Percentiles rank a stretch among this genome's conserved stretches.
These are phyloP conservation scores for Pasiphila rectangulata DNA, from an alignment of 2,888 invertebrate species.

Conservation along the genomic window DNA sequence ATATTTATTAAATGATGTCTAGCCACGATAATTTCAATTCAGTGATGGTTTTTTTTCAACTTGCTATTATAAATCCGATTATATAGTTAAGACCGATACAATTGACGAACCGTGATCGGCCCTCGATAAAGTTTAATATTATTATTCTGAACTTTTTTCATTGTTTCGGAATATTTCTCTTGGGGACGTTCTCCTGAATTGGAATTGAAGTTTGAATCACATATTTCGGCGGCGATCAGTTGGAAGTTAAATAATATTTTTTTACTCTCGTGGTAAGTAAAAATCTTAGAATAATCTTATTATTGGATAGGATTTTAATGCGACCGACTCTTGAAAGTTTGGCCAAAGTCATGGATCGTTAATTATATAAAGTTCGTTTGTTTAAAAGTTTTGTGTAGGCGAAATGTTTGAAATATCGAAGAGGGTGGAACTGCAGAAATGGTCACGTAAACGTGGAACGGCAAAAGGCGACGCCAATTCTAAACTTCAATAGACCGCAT, in stretches of 20 bases:
- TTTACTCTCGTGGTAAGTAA: slow-evolving; percentile 5
- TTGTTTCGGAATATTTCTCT: slow-evolving; percentile 69
- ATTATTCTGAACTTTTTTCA: slow-evolving; percentile 67
- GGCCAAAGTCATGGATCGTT: slow-evolving; percentile 39
- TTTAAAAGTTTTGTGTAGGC: slow-evolving; percentile 55
- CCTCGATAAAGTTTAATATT: too few species aligned
- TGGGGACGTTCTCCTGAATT: slow-evolving; percentile 73
- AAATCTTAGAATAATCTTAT: neutral
- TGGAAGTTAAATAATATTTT: slow-evolving; percentile 25
- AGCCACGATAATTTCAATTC: too few species aligned
- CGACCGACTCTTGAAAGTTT: slow-evolving; percentile 32
- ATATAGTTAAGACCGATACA: too few species aligned
- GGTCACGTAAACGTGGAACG: slow-evolving; percentile 47
- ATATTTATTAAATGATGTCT: too few species aligned
- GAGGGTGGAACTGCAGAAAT: slow-evolving; percentile 50
- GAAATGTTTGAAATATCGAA: slow-evolving; percentile 62
- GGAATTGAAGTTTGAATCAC: slow-evolving; percentile 73
- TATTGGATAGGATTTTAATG: slow-evolving; percentile 8
- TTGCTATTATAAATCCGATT: too few species aligned
- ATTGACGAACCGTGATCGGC: too few species aligned
- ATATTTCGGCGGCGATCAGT: slow-evolving; percentile 44
- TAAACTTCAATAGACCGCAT: slow-evolving; percentile 44
- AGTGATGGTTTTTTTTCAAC: too few species aligned
- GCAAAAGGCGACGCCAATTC: slow-evolving; percentile 42
- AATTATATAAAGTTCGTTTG: slow-evolving; percentile 58